Base-by-base conservation (phyloP, 2,888 invertebrate genomes). In the Apodemia mormo region DNA sequence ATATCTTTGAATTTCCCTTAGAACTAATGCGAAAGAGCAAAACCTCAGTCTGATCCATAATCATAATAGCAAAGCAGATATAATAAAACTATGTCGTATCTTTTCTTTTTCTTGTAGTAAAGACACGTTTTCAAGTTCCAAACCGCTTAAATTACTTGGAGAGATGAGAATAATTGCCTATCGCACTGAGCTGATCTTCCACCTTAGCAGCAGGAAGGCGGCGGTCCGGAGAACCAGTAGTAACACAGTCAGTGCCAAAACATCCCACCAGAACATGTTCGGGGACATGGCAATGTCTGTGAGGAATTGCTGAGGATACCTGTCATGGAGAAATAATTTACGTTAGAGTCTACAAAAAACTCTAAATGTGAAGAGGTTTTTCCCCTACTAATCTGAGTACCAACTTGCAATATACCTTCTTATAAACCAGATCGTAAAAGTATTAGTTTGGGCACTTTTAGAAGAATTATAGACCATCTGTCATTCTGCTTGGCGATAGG, bases 181-280 rank as follows among this genome's bases (percentile, higher is more conserved):
- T 91, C 96, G 94, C 45, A 95, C 92, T 3, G 96, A 93, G 70
- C 94, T 94, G 8, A 97, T 94, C 85, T 97, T 97, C 94, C 96
- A 96, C 80, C 96, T 95, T 37, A 98, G 95, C 58, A 97, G 94
- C 10, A 96, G 81, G 85, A 95, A 97, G 0, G 97, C 96, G 0
- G 93, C 83, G 14, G 95, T 85, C 78, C 97, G 94, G 22, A 96
- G 92, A 12, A 95, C 76, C 49, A 97, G 76, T 64, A 97, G 93
- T 76, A 96, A 97, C 37, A 94, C 81, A 43, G 94, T 84, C 30
- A 98, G 94, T 0, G 96, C 97, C 30, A 95, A 90, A 40, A 98
- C 94, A 82, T 98, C 98, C 79, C 96, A 96, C 95, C 96, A 96
- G 86, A 98, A 98, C 84, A 96, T 96, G 83, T 97, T 96, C 0